A percentile compares a stretch with the other conserved stretches of the same genome.
Conservation (phyloP, 2,888 invertebrate genomes). For the Schizotus pectinicornis region DNA sequence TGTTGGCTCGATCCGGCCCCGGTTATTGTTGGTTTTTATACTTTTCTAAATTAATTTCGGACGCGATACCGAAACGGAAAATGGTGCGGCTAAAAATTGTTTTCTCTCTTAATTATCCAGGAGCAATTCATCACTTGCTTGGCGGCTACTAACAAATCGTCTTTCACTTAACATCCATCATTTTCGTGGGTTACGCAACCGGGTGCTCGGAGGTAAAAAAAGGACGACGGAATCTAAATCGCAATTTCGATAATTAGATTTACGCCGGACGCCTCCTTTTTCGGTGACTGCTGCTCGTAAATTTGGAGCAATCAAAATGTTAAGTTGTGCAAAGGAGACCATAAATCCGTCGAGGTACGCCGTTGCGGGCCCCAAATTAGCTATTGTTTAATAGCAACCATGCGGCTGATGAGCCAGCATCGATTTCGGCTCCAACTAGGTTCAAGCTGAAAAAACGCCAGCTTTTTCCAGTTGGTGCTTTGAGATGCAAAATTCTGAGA, state of each 20-base stretch:
- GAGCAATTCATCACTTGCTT: slow-evolving; percentile 18
- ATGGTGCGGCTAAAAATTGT: slow-evolving; percentile 19
- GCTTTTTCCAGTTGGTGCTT: too few species aligned
- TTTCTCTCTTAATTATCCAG: slow-evolving; percentile 25
- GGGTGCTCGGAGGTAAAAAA: slow-evolving; percentile 14
- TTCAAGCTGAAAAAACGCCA: too few species aligned
- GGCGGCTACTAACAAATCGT: slow-evolving; percentile 1
- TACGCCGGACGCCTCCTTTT: slow-evolving; percentile 27
- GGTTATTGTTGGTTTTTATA: slow-evolving; percentile 24
- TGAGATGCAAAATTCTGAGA: too few species aligned
- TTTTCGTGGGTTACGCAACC: slow-evolving; percentile 6
- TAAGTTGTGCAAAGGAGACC: slow-evolving; percentile 46
- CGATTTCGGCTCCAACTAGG: too few species aligned
- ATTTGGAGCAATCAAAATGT: slow-evolving; percentile 49
- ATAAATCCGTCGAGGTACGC: slow-evolving; percentile 41
- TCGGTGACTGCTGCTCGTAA: slow-evolving; percentile 25
- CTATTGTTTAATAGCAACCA: slow-evolving; percentile 39
- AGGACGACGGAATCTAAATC: slow-evolving; percentile 18
- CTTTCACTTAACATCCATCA: slow-evolving; percentile 18
- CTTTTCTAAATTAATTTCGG: slow-evolving; percentile 14
- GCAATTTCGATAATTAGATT: slow-evolving; percentile 23
- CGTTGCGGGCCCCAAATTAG: slow-evolving; percentile 32
- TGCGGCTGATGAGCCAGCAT: slow-evolving; percentile 15
- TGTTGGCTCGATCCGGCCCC: slow-evolving; percentile 19
- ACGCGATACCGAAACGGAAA: slow-evolving; percentile 5